Percentiles rank a stretch among this genome's conserved stretches.
Conservation (phyloP, 2,888 invertebrate genomes). For the Nemotelus nigrinus region DNA sequence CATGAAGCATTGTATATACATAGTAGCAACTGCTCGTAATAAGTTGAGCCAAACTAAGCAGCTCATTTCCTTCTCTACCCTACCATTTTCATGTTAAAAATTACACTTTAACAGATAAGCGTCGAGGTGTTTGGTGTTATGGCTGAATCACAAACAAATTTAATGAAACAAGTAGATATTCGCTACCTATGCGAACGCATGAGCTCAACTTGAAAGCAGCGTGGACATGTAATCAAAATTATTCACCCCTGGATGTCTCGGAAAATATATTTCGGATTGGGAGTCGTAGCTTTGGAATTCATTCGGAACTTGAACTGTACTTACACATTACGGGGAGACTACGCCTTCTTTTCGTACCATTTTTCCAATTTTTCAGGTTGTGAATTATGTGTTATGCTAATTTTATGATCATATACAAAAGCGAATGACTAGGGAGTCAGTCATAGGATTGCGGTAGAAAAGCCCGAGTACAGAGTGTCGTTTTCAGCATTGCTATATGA, state of each 20-base stretch:
- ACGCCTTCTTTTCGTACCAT: constrained; percentile 38
- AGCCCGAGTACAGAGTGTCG: no score
- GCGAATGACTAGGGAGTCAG: neutral
- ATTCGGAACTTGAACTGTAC: neutral
- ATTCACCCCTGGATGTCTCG: constrained; percentile 14
- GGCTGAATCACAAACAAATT: constrained; percentile 36
- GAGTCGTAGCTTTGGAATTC: constrained; percentile 12
- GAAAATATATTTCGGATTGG: constrained; percentile 9
- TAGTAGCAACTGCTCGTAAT: constrained; percentile 10
- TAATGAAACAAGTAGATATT: constrained; percentile 30
- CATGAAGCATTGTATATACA: constrained; percentile 8
- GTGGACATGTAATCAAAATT: constrained; percentile 43
- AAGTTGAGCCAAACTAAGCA: constrained; percentile 3
- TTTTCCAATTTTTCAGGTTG: constrained; percentile 15
- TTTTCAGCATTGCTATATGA: no score
- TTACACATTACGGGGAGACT: constrained; percentile 3
- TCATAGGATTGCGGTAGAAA: no score
- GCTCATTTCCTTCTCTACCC: constrained; percentile 21
- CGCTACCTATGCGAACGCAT: neutral
- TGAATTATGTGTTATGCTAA: constrained; percentile 41
- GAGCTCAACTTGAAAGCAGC: constrained; percentile 6
- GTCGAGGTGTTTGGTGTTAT: constrained; percentile 42
- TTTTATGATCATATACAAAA: constrained; percentile 31
- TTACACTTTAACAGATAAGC: constrained; percentile 47
- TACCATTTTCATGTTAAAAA: constrained; percentile 48